Evolutionary conservation across 1,140 invertebrate species (phyloP).

Genomic region (Trachymyrmex cornetzi): DNA sequence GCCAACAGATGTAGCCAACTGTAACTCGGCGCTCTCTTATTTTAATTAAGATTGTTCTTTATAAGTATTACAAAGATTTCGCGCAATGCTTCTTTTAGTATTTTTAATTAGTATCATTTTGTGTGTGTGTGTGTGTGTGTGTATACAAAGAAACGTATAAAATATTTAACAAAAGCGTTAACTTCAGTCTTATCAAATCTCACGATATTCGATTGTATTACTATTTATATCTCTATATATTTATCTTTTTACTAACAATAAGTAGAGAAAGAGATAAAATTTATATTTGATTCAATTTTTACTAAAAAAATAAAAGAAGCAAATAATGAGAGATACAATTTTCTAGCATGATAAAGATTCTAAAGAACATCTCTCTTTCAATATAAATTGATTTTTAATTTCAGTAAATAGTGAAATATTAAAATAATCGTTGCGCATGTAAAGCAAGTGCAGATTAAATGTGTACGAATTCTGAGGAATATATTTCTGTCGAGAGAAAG

Average conservation of each 20-base stretch:
- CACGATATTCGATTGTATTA: background rate
- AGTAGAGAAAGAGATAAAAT: background rate
- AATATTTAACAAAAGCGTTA: background rate
- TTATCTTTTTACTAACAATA: background rate
- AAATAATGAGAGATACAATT: background rate
- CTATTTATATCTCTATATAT: background rate
- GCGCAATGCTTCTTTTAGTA: background rate
- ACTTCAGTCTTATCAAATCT: background rate
- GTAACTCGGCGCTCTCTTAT: slow-evolving; percentile 57
- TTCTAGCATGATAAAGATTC: background rate
- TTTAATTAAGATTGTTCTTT: slow-evolving; percentile 32
- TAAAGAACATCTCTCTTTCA: background rate
- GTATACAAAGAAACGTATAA: background rate
- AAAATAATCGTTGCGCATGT: background rate
- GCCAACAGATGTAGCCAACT: slow-evolving; percentile 78
- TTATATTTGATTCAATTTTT: background rate
- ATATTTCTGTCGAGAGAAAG: slow-evolving; percentile 28
- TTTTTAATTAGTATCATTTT: background rate
- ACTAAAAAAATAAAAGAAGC: background rate
- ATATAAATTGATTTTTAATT: background rate
- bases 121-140: no score
- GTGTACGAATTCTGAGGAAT: background rate
- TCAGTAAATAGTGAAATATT: background rate
- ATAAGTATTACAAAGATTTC: background rate
- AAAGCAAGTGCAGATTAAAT: slow-evolving; percentile 10